Evolutionary conservation across 1,140 invertebrate genomes (phyloP), one percentile per base, ranked within the genome.

Genomic region (Matsumurasca onukii): DNA sequence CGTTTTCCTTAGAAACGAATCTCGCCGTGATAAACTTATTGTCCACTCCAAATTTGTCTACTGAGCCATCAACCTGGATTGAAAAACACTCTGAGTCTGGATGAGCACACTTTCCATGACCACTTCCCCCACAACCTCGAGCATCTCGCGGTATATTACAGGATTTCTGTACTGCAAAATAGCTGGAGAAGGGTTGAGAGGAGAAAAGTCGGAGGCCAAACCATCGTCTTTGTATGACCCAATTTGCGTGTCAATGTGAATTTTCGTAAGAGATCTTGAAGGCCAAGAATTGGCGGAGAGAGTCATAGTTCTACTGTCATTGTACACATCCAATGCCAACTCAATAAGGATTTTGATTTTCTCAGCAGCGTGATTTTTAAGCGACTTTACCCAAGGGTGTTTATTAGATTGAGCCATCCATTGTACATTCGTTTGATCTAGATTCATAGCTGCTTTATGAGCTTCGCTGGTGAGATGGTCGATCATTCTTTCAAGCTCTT

Each of bases 111-210:
- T 27, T 29, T 66, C 64, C 64, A 66, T 66, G 3, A 67, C 45
- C 29, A 31, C 30, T 45, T 45, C n/a, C n/a, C n/a, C n/a, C n/a
- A n/a, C n/a, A n/a, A n/a, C n/a, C n/a, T n/a, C n/a, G n/a, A n/a
- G n/a, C 34, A 45, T 45, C 31, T n/a, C 1, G 34, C 22, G 22
- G 24, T 67, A 67, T 17, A 29, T 63, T 31, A 30, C 48, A 30
- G 51, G 51, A 55, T 67, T 59, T 59, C 49, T 67, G 27, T 67
- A 55, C n/a, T n/a, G n/a, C n/a, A n/a, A n/a, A n/a, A n/a, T n/a
- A n/a, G n/a, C n/a, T n/a, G n/a, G n/a, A n/a, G n/a, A n/a, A n/a
- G n/a, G n/a, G n/a, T n/a, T n/a, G n/a, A n/a, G n/a, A n/a, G n/a
- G n/a, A n/a, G n/a, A n/a, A 67, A 55, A 67, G 24, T 1, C 20